A percentile compares a stretch with the other conserved stretches of the same genome.
Evolutionary conservation across 2,113 vertebrate species (phyloP).

Genomic region (Chiloscyllium plagiosum): DNA sequence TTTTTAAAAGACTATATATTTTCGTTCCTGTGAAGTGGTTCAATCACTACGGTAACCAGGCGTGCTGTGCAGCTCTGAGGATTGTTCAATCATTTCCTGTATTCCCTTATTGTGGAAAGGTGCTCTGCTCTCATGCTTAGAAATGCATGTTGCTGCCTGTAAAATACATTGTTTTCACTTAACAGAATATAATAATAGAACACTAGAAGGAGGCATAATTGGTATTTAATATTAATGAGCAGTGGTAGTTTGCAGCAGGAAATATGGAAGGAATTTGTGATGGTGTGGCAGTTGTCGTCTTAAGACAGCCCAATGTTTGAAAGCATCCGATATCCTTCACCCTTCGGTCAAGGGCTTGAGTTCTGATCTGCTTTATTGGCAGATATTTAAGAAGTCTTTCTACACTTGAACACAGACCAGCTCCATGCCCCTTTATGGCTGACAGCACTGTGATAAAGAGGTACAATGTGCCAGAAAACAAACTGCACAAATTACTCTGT

Average conservation of each 20-base stretch:
- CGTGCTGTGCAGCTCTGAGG: not conserved
- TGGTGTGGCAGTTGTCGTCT: not conserved
- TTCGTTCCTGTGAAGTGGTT: constrained; percentile 12
- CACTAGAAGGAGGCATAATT: not conserved
- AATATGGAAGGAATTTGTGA: not conserved
- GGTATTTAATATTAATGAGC: constrained; percentile 22
- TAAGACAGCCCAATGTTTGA: not conserved
- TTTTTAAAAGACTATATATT: constrained; percentile 17
- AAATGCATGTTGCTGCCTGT: not conserved
- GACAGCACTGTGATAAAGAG: not conserved
- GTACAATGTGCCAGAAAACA: not conserved
- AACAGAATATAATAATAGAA: not conserved
- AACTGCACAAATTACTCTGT: not conserved
- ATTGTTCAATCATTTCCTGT: constrained; percentile 8
- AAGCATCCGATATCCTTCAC: not conserved
- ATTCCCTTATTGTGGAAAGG: not conserved
- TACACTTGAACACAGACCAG: not conserved
- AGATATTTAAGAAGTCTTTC: not conserved
- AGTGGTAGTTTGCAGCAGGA: not conserved
- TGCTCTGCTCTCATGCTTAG: not conserved
- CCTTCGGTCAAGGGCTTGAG: not conserved
- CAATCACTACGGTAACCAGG: constrained; percentile 23
- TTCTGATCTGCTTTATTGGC: not conserved
- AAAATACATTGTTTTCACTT: constrained; percentile 27
- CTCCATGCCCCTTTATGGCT: not conserved